Conservation (phyloP, 1,140 invertebrate genomes). For the Cydia strobilella region DNA sequence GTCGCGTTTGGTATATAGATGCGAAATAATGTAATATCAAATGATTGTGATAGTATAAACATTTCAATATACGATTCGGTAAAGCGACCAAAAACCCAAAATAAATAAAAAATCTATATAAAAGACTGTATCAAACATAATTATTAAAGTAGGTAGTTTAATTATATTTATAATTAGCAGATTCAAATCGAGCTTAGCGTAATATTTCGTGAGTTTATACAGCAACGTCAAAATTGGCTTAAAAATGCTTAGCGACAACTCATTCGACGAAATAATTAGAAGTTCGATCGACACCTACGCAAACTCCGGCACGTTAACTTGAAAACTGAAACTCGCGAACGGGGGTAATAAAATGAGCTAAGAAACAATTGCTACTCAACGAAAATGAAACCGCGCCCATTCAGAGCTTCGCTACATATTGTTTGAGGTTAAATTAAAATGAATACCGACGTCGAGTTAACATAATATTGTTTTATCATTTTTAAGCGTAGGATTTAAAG, state of each 20-base stretch:
- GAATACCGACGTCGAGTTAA: conserved; percentile 13
- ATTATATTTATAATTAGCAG: neutral
- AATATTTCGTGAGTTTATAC: neutral
- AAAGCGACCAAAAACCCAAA: too few species aligned
- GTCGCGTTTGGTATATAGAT: too few species aligned
- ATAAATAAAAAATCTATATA: too few species aligned
- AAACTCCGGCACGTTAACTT: conserved; percentile 33
- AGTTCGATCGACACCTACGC: conserved; percentile 26
- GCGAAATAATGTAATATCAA: too few species aligned
- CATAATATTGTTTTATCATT: conserved; percentile 8
- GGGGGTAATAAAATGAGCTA: conserved; percentile 41
- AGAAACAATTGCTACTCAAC: conserved; percentile 37
- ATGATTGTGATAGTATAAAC: too few species aligned
- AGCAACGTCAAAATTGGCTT: neutral
- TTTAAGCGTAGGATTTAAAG: neutral
- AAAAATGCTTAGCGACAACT: neutral
- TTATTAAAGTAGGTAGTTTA: neutral
- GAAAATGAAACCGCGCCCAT: conserved; percentile 14
- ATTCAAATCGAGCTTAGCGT: neutral
- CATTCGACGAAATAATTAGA: conserved; percentile 1
- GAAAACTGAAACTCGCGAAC: conserved; percentile 38
- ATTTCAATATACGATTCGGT: too few species aligned
- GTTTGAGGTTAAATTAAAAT: conserved; percentile 30
- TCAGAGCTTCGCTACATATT: conserved; percentile 13
- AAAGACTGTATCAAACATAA: too few species aligned